Conservation (phyloP, 2,888 invertebrate species). For the Aproaerema taeniolella region DNA sequence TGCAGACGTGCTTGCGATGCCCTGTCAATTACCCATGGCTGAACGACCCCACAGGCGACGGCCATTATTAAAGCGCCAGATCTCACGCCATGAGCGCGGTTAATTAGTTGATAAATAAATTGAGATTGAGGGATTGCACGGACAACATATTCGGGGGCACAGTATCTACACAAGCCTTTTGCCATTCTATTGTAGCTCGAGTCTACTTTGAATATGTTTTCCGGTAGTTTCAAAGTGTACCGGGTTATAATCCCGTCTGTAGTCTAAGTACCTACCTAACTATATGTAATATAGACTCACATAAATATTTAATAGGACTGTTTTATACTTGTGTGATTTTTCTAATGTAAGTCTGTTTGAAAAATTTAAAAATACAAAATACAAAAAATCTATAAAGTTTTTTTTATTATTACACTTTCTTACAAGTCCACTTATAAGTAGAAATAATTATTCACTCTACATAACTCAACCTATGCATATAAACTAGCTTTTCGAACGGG, state of each 20-base stretch:
- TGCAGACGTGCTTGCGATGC: slow-evolving; percentile 95
- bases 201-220: slow-evolving; percentile 54
- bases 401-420: no score
- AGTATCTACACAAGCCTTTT: slow-evolving; percentile 1
- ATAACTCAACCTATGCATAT: no score
- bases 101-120: slow-evolving; percentile 59
- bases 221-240: slow-evolving; percentile 68
- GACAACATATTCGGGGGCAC: slow-evolving; percentile 53
- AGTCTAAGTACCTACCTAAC: slow-evolving; percentile 74
- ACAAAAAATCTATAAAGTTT: slow-evolving; percentile 41
- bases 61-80: slow-evolving; percentile 84
- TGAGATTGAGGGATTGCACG: slow-evolving; percentile 53
- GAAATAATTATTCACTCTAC: no score
- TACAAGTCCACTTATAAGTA: no score
- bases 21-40: slow-evolving; percentile 97
- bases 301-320: slow-evolving; percentile 75
- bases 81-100: slow-evolving; percentile 65
- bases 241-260: slow-evolving; percentile 76
- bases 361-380: slow-evolving; percentile 67
- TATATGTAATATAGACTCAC: slow-evolving; percentile 77
- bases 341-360: slow-evolving; percentile 76
- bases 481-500: no score
- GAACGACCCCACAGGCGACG: slow-evolving; percentile 93
- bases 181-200: slow-evolving; percentile 16
- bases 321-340: slow-evolving; percentile 77